Percentiles rank a stretch among this genome's conserved stretches.
Evolutionary conservation across 2,797 vertebrate genomes (phyloP).

Genomic region (Dermochelys coriacea): DNA sequence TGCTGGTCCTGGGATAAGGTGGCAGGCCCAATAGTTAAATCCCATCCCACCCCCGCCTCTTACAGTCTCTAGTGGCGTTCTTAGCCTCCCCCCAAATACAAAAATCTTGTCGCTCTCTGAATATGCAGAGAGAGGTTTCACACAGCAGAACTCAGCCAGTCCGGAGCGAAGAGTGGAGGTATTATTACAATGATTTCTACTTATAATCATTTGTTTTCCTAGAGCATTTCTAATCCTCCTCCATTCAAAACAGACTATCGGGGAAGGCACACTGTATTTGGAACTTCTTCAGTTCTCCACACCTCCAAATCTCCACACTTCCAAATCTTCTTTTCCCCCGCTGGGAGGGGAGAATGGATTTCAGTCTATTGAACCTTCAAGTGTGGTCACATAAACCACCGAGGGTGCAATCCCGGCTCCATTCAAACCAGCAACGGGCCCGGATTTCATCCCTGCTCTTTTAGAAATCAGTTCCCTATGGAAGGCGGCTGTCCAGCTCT

Average conservation of each 20-base stretch:
- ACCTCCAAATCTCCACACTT: no score
- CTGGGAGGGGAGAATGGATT: no score
- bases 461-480: neutral
- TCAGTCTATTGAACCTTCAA: neutral
- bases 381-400: neutral
- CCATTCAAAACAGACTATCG: no score
- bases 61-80: neutral
- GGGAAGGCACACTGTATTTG: no score
- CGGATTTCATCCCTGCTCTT: neutral
- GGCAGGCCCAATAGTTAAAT: constrained; percentile 49
- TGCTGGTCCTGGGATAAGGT: constrained; percentile 49
- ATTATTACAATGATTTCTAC: neutral
- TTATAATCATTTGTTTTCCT: no score
- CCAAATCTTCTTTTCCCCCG: no score
- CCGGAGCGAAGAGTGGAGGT: no score
- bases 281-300: no score
- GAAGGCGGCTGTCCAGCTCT: neutral
- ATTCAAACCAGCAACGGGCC: neutral
- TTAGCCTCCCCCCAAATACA: neutral
- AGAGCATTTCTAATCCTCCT: neutral
- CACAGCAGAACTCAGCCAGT: neutral
- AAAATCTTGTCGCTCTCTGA: neutral
- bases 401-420: no score
- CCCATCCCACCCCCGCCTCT: neutral
- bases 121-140: neutral